Evolutionary conservation across 92 coral and sea anemone genomes (phyloP), one percentile per base, ranked within the genome.

Genomic region (Epizoanthus fatuus): DNA sequence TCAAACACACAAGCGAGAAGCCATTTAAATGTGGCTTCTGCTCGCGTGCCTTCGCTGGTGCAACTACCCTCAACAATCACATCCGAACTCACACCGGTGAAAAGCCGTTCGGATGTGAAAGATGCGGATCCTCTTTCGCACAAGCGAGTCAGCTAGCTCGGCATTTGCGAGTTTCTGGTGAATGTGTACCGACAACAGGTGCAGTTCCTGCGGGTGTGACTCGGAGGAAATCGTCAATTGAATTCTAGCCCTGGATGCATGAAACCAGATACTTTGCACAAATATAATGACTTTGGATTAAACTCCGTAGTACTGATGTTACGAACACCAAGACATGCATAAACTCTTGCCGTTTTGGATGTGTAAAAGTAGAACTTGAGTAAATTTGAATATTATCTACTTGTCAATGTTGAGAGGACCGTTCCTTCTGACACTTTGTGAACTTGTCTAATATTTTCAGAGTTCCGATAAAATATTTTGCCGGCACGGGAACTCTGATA

Each of bases 11-110:
- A 51, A 95, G 95, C 59, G 97, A 96, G 81, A 93, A 95, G 79
- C 96, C 98, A 55, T 96, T 96, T 58, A 96, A 96, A 84, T 96
- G 98, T 74, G 98, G 98, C 20, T 96, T 92, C 84, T 96, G 98
- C 73, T 92, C 95, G 60, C 94, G 98, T 37, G 66, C 95, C 67
- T 96, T 96, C 83, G 93, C 96, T 15, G 98, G 98, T 22, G 94
- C 98, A 42, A 96, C 98, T 25, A 96, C 98, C 17, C 86, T 96
- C 38, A 94, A 96, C 89, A 96, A 96, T 70, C 98, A 96, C 79
- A 92, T 96, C 69, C 91, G 98, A 37, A 96, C 98, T 2, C 98
- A 96, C 78, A 96, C 98, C 2, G 98, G 98, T 3, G 98, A 96
- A 70, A 96, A 95, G 57, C 98, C 98, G 22, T 96, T 96, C 64